Evolutionary conservation across 2,113 vertebrate species (phyloP), one percentile per base, ranked within the genome.

Genomic region (Sialia sialis): DNA sequence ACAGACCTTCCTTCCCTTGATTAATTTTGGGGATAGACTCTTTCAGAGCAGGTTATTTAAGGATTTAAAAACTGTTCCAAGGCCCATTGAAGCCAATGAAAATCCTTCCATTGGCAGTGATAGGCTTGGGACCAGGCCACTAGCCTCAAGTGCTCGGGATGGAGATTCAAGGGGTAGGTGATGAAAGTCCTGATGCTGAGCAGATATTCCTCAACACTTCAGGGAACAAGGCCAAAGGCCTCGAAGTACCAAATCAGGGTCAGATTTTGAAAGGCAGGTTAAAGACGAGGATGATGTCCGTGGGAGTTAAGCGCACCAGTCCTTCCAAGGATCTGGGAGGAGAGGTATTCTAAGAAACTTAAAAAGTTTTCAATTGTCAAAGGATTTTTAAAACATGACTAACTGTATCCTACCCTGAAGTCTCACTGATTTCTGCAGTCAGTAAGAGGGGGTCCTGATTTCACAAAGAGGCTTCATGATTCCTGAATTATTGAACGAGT

Each of bases 11-110:
- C 77, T 96, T 96, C 77, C 54, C 89, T 84, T 85, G 93, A 95
- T 93, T 96, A 96, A 95, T 95, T 96, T 95, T 91, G 89, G 91
- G 96, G 89, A 94, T 93, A 95, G 82, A 93, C 62, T 93, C 22
- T 77, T 88, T 84, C 59, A 90, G 85, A 95, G 82, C 55, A 95
- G 94, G 94, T 97, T 91, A 88, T 90, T 93, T 94, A 92, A 96
- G 96, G 94, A 92, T 97, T 89, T 89, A 68, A 91, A 86, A 19
- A n/a, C 87, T 68, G 29, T 91, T 96, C 74, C 81, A 91, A 72
- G 66, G 22, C 51, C 74, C 36, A 51, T 29, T 85, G 93, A 93
- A 95, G 72, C 56, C 68, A 93, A 59, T 32, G 90, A 75, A 80
- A 92, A 87, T 41, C 82, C 60, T 60, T 73, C 90, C 52, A 70